These are phyloP conservation scores for Drosophila murphyi DNA, from an alignment of 1,140 invertebrate species.

Conservation along the genomic window DNA sequence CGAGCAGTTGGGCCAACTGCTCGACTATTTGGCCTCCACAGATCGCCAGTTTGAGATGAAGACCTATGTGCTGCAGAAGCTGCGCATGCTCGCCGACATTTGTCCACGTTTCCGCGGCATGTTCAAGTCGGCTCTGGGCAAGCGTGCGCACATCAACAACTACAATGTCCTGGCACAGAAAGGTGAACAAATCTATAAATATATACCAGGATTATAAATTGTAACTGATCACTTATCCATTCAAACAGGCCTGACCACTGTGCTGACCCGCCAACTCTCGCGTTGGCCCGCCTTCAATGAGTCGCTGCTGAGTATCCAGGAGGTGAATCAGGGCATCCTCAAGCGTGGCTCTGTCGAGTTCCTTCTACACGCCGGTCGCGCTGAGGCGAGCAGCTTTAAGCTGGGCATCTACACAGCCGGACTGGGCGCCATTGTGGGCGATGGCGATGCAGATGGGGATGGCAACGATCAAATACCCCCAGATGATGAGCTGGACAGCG, in stretches of 20 bases:
- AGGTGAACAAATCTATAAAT: conserved; percentile 71
- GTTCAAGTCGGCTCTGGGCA: conserved; percentile 83
- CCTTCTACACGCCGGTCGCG: conserved; percentile 86
- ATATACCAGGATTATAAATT: too few species aligned
- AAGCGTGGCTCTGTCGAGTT: conserved; percentile 92
- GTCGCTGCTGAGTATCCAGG: conserved; percentile 90
- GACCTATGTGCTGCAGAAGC: conserved; percentile 88
- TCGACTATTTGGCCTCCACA: conserved; percentile 86
- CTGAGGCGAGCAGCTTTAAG: conserved; percentile 86
- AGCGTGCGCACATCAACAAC: conserved; percentile 86
- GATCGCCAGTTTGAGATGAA: conserved; percentile 88
- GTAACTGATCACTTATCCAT: too few species aligned
- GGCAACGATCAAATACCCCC: conserved; percentile 82
- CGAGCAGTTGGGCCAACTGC: conserved; percentile 85
- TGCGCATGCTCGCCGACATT: conserved; percentile 87
- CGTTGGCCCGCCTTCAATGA: conserved; percentile 88
- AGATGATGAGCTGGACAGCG: conserved; percentile 85
- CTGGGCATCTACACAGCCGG: conserved; percentile 93
- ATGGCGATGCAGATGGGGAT: conserved; percentile 85
- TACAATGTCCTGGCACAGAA: conserved; percentile 88
- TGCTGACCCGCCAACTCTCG: conserved; percentile 88
- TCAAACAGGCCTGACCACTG: conserved; percentile 87
- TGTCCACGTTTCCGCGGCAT: conserved; percentile 84
- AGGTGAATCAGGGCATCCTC: conserved; percentile 89
- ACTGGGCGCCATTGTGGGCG: conserved; percentile 88